phyloP scores from a whole-genome alignment of 37 sponge, comb jelly and placozoan genomes.

The Petrosia ficiformis region DNA sequence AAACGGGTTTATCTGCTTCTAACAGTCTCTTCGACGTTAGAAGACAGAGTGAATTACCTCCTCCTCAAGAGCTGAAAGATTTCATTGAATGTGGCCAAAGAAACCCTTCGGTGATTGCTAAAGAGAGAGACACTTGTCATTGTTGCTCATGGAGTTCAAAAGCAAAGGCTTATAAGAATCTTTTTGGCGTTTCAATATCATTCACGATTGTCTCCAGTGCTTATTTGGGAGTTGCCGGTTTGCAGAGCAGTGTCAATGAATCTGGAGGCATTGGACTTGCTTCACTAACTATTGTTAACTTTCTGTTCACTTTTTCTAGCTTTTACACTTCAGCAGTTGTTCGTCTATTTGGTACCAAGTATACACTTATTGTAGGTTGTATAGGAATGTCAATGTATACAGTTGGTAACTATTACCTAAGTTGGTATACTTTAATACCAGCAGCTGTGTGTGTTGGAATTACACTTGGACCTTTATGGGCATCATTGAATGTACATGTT shows the following conservation, averaged over 20 bases:
- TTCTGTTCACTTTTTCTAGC: constrained; percentile 2
- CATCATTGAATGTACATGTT: constrained; percentile 6
- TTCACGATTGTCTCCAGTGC: no score
- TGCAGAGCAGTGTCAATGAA: constrained; percentile 36
- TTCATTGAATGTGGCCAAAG: no score
- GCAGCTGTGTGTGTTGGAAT: constrained; percentile 19
- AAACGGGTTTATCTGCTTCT: no score
- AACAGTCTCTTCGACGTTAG: no score
- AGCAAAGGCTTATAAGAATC: constrained; percentile 32
- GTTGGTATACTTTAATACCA: constrained; percentile 44
- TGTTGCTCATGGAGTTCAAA: no score
- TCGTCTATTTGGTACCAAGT: constrained; percentile 6
- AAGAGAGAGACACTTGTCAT: no score
- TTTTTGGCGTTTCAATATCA: no score
- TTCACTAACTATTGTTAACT: constrained; percentile 27
- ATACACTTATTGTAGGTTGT: background rate
- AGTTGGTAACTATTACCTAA: constrained; percentile 36
- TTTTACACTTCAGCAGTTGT: background rate
- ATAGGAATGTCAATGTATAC: constrained; percentile 1
- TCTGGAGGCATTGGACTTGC: constrained; percentile 7
- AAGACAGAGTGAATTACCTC: no score
- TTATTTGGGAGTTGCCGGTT: background rate
- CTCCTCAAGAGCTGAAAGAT: no score
- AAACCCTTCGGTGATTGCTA: no score
- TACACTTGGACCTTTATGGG: constrained; percentile 25